These are phyloP conservation scores for Leiothrix lutea DNA, from an alignment of 2,113 vertebrate species.

Conservation along the genomic window DNA sequence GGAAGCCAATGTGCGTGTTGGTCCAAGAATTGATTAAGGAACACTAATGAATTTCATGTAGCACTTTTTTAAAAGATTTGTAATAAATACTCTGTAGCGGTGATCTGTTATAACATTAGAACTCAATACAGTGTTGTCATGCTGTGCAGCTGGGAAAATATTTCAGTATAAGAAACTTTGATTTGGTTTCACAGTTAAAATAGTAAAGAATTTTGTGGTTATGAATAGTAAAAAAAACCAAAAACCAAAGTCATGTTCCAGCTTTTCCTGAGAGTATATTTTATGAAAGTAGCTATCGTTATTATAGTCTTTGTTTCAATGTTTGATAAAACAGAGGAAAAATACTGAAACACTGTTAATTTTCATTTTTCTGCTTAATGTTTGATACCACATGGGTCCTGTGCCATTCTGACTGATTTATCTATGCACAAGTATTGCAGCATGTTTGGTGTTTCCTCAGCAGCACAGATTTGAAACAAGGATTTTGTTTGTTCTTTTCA, in stretches of 20 bases:
- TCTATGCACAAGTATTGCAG: background rate
- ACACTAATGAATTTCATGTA: slow-evolving; percentile 72
- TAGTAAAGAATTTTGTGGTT: background rate
- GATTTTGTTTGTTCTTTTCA: background rate
- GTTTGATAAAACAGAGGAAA: background rate
- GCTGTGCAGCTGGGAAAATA: slow-evolving; percentile 8
- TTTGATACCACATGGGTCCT: background rate
- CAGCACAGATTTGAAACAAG: background rate
- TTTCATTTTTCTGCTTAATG: background rate
- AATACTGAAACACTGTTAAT: background rate
- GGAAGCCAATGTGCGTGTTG: slow-evolving; percentile 64
- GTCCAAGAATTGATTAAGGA: slow-evolving; percentile 73
- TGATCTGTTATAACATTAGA: background rate
- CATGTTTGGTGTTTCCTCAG: background rate
- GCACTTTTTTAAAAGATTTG: slow-evolving; percentile 68
- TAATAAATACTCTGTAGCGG: slow-evolving; percentile 50
- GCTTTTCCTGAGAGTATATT: background rate
- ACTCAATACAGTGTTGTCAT: background rate
- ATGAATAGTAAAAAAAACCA: background rate
- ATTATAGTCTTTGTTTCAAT: background rate
- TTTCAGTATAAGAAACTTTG: background rate
- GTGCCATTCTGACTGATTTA: background rate
- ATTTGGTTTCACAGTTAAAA: background rate
- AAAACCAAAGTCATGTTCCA: background rate
- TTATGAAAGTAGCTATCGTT: background rate